Evolutionary conservation across 2,113 vertebrate genomes (phyloP).

Genomic region (Anser cygnoides): DNA sequence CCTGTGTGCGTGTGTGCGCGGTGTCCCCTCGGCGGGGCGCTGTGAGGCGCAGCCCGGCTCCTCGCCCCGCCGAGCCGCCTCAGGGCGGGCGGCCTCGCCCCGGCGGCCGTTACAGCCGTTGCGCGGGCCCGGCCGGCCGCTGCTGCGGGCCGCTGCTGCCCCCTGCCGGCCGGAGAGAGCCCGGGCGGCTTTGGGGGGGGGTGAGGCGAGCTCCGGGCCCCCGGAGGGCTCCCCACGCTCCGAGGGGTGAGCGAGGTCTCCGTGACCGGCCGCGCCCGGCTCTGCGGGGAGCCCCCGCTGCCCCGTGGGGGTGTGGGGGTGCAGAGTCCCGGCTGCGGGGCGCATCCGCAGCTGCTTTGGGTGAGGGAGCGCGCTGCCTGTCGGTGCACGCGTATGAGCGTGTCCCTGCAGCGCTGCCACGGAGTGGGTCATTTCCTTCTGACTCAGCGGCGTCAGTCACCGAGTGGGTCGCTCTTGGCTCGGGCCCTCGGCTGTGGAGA

Average conservation of each 20-base stretch:
- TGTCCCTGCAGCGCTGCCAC: background rate
- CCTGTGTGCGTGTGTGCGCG: too few species aligned
- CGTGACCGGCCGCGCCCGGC: background rate
- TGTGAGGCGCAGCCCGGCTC: background rate
- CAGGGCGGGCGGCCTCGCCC: background rate
- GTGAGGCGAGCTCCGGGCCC: too few species aligned
- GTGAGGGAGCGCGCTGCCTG: background rate
- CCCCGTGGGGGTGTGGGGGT: background rate
- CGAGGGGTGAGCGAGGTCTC: background rate
- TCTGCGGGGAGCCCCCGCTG: accelerated
- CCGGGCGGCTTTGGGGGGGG: too few species aligned
- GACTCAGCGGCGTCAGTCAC: conserved; percentile 6
- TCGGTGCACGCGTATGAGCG: background rate
- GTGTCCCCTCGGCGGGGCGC: too few species aligned
- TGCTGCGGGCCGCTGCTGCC: background rate
- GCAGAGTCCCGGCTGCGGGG: background rate
- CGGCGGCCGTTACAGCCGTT: background rate
- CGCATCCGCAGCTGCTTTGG: background rate
- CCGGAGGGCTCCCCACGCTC: too few species aligned
- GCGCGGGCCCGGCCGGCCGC: background rate
- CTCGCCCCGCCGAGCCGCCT: background rate
- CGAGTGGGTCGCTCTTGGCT: background rate
- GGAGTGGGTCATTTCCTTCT: conserved; percentile 45
- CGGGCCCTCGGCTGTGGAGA: background rate
- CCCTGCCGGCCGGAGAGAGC: background rate